A percentile compares a stretch with the other conserved stretches of the same genome.
These are phyloP conservation scores for Anastrepha ludens DNA, from an alignment of 1,140 invertebrate genomes.

Conservation along the genomic window DNA sequence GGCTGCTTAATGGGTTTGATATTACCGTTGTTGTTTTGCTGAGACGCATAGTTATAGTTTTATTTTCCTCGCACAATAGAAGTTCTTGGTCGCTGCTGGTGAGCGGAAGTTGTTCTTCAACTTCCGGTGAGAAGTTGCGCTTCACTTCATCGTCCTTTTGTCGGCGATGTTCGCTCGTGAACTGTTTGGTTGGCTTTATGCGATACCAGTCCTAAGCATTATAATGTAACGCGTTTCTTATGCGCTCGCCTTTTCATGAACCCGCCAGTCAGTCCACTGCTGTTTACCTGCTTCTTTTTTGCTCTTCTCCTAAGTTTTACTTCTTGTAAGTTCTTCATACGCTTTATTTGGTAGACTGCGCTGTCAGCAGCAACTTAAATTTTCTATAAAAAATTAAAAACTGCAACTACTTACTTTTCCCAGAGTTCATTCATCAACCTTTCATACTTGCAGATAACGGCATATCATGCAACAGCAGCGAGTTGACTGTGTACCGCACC, in stretches of 20 bases:
- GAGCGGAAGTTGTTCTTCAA: constrained; percentile 35
- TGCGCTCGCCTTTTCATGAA: constrained; percentile 13
- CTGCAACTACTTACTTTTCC: constrained; percentile 15
- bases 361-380: not conserved
- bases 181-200: not conserved
- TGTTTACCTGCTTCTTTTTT: constrained; percentile 26
- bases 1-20: not conserved
- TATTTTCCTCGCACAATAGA: not conserved
- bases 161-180: not conserved
- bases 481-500: constrained; percentile 19
- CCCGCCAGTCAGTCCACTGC: not conserved
- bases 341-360: constrained; percentile 2
- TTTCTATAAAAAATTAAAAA: not conserved
- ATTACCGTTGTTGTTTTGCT: not conserved
- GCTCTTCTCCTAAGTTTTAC: not conserved
- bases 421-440: constrained; percentile 49
- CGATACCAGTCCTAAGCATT: not conserved
- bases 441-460: constrained; percentile 33
- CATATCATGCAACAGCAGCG: constrained; percentile 21
- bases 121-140: not conserved
- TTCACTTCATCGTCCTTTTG: not conserved
- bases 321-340: not conserved
- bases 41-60: not conserved
- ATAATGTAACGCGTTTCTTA: not conserved
- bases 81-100: constrained; percentile 9